Base-by-base conservation (phyloP, 2,797 vertebrate genomes). In the Crenichthys baileyi region DNA sequence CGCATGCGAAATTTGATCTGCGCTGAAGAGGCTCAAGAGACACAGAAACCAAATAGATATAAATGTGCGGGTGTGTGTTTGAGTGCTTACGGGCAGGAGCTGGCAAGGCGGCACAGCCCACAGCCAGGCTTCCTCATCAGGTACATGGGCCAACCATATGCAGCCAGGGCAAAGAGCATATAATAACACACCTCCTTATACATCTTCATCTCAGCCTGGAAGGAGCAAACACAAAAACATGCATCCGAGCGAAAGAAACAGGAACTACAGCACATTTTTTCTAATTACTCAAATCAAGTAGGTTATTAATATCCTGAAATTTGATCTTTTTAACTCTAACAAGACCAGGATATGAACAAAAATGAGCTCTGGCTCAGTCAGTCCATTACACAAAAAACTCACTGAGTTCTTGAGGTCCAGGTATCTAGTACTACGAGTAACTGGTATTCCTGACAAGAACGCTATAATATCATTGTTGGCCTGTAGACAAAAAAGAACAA, bases 161-260 rank as follows among this genome's bases (percentile, higher is more conserved):
- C 98, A 50, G 98, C 98, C 93, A 99, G 93, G 79, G 98, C 98
- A 79, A 99, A 99, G 77, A 99, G 97, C 98, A 99, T 99, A 94
- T 99, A 99, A 92, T 99, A 99, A 85, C 98, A 99, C 82, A 99
- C 98, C 80, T 99, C 98, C 82, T 98, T 99, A 94, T 99, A 99
- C 92, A 97, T 97, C 76, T 95, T 95, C 98, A 99, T 99, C 95
- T 99, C 98, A 79, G 95, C 91, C 98, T 99, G 80, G 36, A 78
- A 55, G 70, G 29, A 77, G 67, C 36, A 48, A 31, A 58, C 16
- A 78, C 41, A 7, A 53, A 0, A 29, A 4, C 20, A n/a, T 56
- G 31, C 48, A 75, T 83, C 61, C 83, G 72, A 82, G 83, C 44
- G 74, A 67, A 56, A 11, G 22, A 16, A 55, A 65, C 39, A 53